These are phyloP conservation scores for Chrysogorgia sp. DNA, from an alignment of 92 coral and sea anemone species.

Conservation along the genomic window DNA sequence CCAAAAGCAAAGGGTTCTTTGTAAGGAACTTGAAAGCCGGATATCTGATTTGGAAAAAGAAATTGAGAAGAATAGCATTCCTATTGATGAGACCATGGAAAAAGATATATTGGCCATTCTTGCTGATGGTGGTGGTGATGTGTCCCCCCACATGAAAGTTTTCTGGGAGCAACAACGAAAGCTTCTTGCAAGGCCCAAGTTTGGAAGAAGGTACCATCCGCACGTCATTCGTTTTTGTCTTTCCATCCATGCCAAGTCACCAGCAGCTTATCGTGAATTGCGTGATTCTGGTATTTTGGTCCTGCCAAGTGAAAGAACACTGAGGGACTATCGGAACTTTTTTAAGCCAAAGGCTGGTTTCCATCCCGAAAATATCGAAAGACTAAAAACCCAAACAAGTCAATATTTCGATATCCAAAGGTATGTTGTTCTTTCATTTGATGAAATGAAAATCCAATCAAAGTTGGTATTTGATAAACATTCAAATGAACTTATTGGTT, in stretches of 20 bases:
- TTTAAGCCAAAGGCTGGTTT: no score
- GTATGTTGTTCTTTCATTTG: no score
- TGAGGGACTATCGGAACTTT: no score
- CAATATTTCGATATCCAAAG: no score
- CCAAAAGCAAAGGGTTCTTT: constrained; percentile 1
- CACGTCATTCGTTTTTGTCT: constrained; percentile 10
- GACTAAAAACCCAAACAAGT: neutral
- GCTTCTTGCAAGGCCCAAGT: neutral
- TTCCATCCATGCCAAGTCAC: no score
- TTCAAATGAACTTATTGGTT: no score
- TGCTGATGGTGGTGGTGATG: constrained; percentile 15
- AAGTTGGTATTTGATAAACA: constrained; percentile 19
- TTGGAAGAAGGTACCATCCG: constrained; percentile 25
- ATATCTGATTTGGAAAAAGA: constrained; percentile 10
- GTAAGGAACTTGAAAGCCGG: constrained; percentile 4
- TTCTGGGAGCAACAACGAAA: constrained; percentile 8
- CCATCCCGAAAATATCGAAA: neutral
- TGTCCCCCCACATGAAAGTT: neutral
- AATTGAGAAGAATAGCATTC: constrained; percentile 7
- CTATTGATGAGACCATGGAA: constrained; percentile 7
- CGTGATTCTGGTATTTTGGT: neutral
- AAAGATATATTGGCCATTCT: constrained; percentile 5
- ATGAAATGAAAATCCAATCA: no score
- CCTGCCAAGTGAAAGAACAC: no score
- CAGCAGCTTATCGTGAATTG: neutral